These are phyloP conservation scores for Sebastes steindachneri DNA, from an alignment of 2,797 vertebrate genomes.

Conservation along the genomic window DNA sequence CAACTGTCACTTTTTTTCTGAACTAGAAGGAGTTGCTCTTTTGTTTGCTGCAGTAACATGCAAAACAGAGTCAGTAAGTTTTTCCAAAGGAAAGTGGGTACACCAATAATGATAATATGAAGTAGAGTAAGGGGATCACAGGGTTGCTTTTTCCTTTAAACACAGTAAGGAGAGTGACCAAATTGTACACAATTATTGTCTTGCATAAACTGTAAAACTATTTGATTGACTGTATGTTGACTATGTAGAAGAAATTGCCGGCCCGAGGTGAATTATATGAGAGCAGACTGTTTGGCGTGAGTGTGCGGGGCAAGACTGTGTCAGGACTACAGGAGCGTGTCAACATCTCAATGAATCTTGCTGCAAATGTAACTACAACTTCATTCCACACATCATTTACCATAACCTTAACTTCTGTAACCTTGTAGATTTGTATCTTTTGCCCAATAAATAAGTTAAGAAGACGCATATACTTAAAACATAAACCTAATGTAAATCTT, in stretches of 20 bases:
- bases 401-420: background rate
- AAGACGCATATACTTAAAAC: too few species aligned
- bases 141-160: background rate
- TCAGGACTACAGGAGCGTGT: slow-evolving; percentile 39
- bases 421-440: background rate
- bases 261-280: background rate
- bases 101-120: background rate
- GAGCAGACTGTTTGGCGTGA: slow-evolving; percentile 42
- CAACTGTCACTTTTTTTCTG: background rate
- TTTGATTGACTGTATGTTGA: background rate
- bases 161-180: background rate
- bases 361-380: slow-evolving; percentile 9
- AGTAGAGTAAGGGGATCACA: background rate
- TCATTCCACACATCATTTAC: background rate
- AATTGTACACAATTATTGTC: background rate
- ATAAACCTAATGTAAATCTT: background rate
- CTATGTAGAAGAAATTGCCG: background rate
- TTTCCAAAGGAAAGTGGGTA: background rate
- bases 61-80: background rate
- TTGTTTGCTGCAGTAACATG: background rate
- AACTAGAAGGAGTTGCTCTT: background rate
- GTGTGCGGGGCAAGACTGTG: slow-evolving; percentile 6
- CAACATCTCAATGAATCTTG: slow-evolving; percentile 51
- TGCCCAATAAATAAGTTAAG: background rate
- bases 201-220: background rate